Evolutionary conservation across 2,888 invertebrate species (phyloP), one percentile per base, ranked within the genome.

Genomic region (Callosobruchus maculatus): DNA sequence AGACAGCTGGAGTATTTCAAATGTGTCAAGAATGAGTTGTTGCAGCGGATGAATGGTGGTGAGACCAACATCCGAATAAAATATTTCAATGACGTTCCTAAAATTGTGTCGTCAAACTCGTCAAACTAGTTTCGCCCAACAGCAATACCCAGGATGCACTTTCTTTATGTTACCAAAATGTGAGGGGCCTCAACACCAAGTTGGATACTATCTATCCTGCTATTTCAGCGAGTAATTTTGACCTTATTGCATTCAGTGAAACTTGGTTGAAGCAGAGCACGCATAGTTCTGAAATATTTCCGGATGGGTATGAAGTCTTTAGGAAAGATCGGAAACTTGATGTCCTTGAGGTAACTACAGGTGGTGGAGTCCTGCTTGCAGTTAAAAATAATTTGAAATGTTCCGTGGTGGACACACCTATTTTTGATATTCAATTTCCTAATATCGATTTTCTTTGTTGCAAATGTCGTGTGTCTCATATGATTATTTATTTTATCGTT

Each of bases 111-210:
- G 21, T 20, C 21, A 71, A 71, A 71, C 71, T 67, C 49, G 21
- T 20, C 21, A 71, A 71, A 71, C 71, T 20, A 66, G 2, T 21
- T 26, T 21, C 7, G 22, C 49, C 74, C 71, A 74, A 22, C 74
- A 74, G 68, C 21, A 74, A 67, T 22, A 70, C 22, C 67, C 20
- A 31, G 3, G 66, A 49, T 22, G 67, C 49, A 20, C 18, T 72
- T 49, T 73, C 73, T 67, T 22, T 73, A 30, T 70, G 70, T 26
- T 73, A 70, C 70, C 67, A 73, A 21, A 73, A 73, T 70, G 70
- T 73, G 21, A 73, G 73, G 70, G 73, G 73, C 20, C 70, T 70
- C 7, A 73, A 73, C 67, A 67, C 49, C 30, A 70, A 70, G 21
- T 20, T 70, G 20, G 70, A 73, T 70, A 21, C 22, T 13, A 67